Evolutionary conservation across 2,888 invertebrate species (phyloP).

Genomic region (Macaria notata): DNA sequence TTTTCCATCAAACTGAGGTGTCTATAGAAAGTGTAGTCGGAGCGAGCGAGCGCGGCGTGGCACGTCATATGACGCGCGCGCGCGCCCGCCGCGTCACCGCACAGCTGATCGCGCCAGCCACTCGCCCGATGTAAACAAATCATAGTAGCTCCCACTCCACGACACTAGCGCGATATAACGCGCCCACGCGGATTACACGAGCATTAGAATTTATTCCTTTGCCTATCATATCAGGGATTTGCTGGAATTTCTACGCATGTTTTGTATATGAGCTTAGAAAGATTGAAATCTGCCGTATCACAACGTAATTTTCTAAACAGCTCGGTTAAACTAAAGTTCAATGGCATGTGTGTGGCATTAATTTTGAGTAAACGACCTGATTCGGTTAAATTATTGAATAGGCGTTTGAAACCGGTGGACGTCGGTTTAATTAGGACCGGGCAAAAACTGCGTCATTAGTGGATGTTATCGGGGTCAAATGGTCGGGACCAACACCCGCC

Average conservation of each 20-base stretch:
- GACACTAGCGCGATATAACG: constrained; percentile 49
- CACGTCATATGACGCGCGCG: constrained; percentile 52
- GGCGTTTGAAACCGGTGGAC: constrained; percentile 39
- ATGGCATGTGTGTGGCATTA: not conserved
- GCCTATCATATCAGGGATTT: constrained; percentile 25
- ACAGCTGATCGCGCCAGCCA: constrained; percentile 69
- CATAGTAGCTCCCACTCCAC: constrained; percentile 72
- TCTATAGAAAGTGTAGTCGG: not conserved
- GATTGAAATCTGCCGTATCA: not conserved
- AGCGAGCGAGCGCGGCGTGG: constrained; percentile 28
- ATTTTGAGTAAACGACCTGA: constrained; percentile 11
- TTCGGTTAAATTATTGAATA: constrained; percentile 24
- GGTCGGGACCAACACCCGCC: constrained; percentile 34
- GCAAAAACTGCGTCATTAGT: constrained; percentile 57
- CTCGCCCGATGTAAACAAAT: constrained; percentile 72
- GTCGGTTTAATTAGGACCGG: constrained; percentile 46
- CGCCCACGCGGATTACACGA: constrained; percentile 30
- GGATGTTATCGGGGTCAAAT: constrained; percentile 59
- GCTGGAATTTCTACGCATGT: not conserved
- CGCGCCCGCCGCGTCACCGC: constrained; percentile 58
- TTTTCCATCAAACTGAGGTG: too few species aligned
- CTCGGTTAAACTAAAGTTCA: not conserved
- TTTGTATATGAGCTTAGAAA: not conserved
- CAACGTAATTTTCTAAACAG: not conserved
- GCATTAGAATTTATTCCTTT: constrained; percentile 38